Base-by-base conservation (phyloP, 2,113 vertebrate species). In the Xiphophorus hellerii region DNA sequence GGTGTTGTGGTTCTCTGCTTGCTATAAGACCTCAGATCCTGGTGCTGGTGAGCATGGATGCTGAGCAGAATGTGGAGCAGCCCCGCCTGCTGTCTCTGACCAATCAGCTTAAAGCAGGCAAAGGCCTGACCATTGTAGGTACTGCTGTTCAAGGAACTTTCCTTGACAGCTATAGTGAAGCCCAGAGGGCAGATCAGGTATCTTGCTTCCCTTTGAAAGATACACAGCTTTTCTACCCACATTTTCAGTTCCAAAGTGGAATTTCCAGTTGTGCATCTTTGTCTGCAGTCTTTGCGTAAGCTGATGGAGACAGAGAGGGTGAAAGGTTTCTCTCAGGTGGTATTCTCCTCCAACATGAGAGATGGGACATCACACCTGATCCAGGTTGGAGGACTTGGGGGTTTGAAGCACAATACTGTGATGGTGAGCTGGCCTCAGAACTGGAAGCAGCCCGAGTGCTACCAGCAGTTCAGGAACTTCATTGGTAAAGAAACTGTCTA, bases 241-340 rank as follows among this genome's bases (percentile, higher is more conserved):
- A 42, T 22, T 22, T 20, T 13, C n/a, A 37, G 31, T 28, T 42
- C 1, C 25, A 58, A n/a, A 58, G 25, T 6, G 20, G 3, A 9
- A 58, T 58, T 58, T 58, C 22, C 25, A n/a, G 8, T n/a, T 58
- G 51, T 58, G 20, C 71, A 17, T 51, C 11, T 74, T 22, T 71
- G 33, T 73, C 30, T 74, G 68, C 75, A 99, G 98, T 96, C 97
- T 35, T 90, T 99, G 80, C 94, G 94, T 48, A 96, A 97, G 73
- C 85, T 97, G 89, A 99, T 99, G 98, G 98, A 99, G 90, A 94
- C 95, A 0, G 98, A 99, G 92, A 97, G 96, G 85, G 97, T 99
- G 85, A 99, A 99, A 79, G 98, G 98, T 67, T 99, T 99, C 92
- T 96, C 96, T 89, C 97, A 98, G 89, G 98, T 98, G 13, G 97